These are phyloP conservation scores for Adelosebastes latens DNA, from an alignment of 2,797 vertebrate species.

Conservation along the genomic window DNA sequence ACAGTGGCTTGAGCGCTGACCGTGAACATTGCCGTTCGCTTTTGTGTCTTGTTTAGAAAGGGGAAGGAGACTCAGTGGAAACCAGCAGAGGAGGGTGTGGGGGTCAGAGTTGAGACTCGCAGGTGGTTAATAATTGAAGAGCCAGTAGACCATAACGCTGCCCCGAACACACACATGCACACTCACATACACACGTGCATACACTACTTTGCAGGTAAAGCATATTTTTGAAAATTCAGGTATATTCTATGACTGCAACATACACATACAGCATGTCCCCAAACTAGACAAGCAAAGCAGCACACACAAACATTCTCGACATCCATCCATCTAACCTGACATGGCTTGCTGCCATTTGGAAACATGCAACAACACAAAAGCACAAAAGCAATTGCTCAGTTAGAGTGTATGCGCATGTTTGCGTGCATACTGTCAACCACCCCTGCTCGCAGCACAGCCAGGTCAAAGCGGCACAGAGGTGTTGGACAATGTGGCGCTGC, in stretches of 20 bases:
- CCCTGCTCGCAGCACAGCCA: conserved; percentile 12
- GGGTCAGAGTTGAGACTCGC: conserved; percentile 59
- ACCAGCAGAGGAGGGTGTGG: conserved; percentile 39
- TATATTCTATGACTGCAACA: neutral
- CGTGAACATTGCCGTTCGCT: conserved; percentile 47
- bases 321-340: neutral
- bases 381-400: neutral
- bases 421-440: neutral
- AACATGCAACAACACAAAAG: neutral
- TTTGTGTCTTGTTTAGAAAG: conserved; percentile 54
- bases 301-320: neutral
- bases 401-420: neutral
- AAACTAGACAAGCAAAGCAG: neutral
- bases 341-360: neutral
- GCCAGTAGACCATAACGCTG: conserved; percentile 22
- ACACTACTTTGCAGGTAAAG: neutral
- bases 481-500: conserved; percentile 55
- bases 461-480: conserved; percentile 60
- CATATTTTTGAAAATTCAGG: neutral
- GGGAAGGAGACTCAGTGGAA: conserved; percentile 36
- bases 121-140: conserved; percentile 51
- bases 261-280: neutral
- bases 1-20: conserved; percentile 55
- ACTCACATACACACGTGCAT: neutral
- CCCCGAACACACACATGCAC: neutral